Evolutionary conservation across 2,888 invertebrate genomes (phyloP), one percentile per base, ranked within the genome.

Genomic region (Disparrhopalites patrizii): DNA sequence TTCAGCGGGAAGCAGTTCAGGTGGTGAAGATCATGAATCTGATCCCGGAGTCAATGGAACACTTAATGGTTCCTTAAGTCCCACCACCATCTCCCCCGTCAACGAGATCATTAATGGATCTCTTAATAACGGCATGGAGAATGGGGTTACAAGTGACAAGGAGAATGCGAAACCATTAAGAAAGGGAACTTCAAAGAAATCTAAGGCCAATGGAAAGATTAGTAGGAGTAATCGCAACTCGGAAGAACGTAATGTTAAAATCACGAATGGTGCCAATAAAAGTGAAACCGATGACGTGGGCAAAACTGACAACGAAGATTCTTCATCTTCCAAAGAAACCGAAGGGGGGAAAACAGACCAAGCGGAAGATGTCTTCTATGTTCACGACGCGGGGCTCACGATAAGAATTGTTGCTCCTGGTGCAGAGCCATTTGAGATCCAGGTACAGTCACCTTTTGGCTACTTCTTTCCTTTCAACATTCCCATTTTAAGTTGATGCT

Each of bases 391-490:
- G 82, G 93, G 93, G 56, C 93, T 94, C 78, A 91, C 90, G 62
- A 91, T 97, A n/a, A 92, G 93, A 81, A 93, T 97, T 76, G 86
- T 90, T 66, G 90, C 93, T 76, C 95, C 96, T 10, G 93, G 93
- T 1, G 85, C 91, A 10, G 96, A 96, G 76, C 85, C 93, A 0
- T 89, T 97, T 78, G 94, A 96, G 76, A 91, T 97, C 77, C 95
- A 96, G 83, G 91, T 89, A 81, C 77, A 76, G 54, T 57, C 40
- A 50, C 20, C 23, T 3, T 65, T n/a, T n/a, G n/a, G n/a, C n/a
- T n/a, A n/a, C n/a, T n/a, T n/a, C n/a, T n/a, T n/a, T n/a, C n/a
- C n/a, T n/a, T n/a, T n/a, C n/a, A n/a, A n/a, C n/a, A n/a, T n/a
- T n/a, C n/a, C n/a, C n/a, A n/a, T n/a, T n/a, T n/a, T n/a, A n/a